These are phyloP conservation scores for Morinoia aosen DNA, from an alignment of 2,888 invertebrate genomes.

Conservation along the genomic window DNA sequence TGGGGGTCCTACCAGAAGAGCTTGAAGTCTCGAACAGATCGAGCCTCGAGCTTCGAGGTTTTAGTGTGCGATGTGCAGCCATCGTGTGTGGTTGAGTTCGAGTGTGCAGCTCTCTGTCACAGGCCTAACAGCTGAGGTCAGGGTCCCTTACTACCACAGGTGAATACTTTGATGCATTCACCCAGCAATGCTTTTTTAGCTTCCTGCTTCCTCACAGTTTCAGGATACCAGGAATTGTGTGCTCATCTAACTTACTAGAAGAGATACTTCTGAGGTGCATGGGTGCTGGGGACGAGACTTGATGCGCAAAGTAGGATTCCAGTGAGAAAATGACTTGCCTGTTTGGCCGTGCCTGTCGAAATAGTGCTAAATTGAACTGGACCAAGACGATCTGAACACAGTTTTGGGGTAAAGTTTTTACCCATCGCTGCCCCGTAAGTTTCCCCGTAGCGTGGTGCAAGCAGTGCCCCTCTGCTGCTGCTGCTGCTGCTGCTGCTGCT, in stretches of 20 bases:
- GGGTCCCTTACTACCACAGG: constrained; percentile 29
- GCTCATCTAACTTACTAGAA: background rate
- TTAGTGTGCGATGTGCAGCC: constrained; percentile 28
- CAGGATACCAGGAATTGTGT: background rate
- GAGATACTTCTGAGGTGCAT: background rate
- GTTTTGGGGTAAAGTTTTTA: background rate
- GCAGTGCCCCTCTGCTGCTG: background rate
- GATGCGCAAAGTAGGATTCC: constrained; percentile 17
- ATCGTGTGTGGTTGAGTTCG: background rate
- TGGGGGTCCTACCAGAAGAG: background rate
- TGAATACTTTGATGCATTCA: constrained; percentile 23
- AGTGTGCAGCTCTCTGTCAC: background rate
- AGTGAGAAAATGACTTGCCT: constrained; percentile 29
- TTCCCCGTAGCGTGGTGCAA: background rate
- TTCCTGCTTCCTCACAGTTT: constrained; percentile 10
- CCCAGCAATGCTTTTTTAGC: background rate
- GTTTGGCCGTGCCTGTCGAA: background rate
- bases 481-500: background rate
- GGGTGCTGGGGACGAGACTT: background rate
- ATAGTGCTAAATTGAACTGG: background rate
- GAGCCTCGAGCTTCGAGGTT: too few species aligned
- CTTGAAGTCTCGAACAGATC: background rate
- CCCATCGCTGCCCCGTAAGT: background rate
- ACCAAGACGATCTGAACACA: background rate
- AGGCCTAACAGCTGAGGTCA: constrained; percentile 27